Percentiles rank a stretch among this genome's conserved stretches.
phyloP scores from a whole-genome alignment of 2,113 vertebrate genomes.

The Malurus melanocephalus region DNA sequence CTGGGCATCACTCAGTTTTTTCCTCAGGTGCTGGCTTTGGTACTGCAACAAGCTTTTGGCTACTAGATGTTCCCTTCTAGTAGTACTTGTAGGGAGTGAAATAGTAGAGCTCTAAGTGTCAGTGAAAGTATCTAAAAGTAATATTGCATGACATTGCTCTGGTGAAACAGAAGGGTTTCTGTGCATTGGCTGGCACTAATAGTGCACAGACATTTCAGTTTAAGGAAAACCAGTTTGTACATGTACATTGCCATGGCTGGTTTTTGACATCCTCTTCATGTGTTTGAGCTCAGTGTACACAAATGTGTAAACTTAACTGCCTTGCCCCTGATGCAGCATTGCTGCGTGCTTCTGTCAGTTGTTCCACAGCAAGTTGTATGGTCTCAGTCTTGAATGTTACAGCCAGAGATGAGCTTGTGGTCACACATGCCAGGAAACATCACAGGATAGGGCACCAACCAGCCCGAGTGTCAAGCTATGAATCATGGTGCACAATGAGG shows the following conservation, averaged over 20 bases:
- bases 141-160: neutral
- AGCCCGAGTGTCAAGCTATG: neutral
- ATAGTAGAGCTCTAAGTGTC: neutral
- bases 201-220: neutral
- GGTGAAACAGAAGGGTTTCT: neutral
- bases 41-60: neutral
- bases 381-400: neutral
- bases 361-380: neutral
- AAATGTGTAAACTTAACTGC: neutral
- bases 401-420: neutral
- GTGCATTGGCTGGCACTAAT: neutral
- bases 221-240: neutral
- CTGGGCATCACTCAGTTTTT: neutral
- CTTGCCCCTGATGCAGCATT: fast-evolving
- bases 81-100: neutral
- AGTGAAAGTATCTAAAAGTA: neutral
- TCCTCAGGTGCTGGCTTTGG: neutral
- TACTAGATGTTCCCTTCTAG: neutral
- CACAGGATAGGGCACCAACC: neutral
- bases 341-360: neutral
- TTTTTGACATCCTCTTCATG: neutral
- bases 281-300: neutral
- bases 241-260: neutral
- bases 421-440: neutral
- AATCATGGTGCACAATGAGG: neutral